phyloP scores from a whole-genome alignment of 1,140 invertebrate species.

The Eriosoma lanigerum region DNA sequence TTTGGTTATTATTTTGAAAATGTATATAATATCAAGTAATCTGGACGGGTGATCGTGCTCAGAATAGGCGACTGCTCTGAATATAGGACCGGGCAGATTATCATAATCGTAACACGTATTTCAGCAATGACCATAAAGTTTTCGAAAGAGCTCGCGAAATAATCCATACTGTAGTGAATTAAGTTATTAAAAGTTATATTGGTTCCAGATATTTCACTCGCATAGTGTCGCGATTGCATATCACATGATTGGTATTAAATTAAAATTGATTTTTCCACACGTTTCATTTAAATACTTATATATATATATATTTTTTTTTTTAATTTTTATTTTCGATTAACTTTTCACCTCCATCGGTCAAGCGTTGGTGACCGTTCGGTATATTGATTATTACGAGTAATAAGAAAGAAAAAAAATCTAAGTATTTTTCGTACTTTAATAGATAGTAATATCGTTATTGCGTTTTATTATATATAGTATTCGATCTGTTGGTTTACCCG shows the following conservation, averaged over 20 bases:
- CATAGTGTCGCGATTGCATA: not conserved
- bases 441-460: too few species aligned
- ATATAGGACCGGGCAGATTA: constrained; percentile 4
- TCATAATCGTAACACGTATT: constrained; percentile 42
- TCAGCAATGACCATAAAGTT: constrained; percentile 32
- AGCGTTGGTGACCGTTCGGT: too few species aligned
- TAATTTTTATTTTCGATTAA: not conserved
- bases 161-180: constrained; percentile 33
- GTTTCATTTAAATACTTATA: too few species aligned
- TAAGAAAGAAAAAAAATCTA: too few species aligned
- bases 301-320: too few species aligned
- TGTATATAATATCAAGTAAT: constrained; percentile 20
- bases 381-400: too few species aligned
- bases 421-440: too few species aligned
- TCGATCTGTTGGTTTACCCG: too few species aligned
- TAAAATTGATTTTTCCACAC: not conserved
- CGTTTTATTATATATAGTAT: too few species aligned
- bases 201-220: not conserved
- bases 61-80: not conserved
- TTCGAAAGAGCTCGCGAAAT: constrained; percentile 21
- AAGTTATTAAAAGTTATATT: constrained; percentile 48
- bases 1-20: constrained; percentile 30
- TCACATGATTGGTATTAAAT: not conserved
- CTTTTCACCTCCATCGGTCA: too few species aligned
- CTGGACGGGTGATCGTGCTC: constrained; percentile 36